Evolutionary conservation across 2,113 vertebrate species (phyloP).

Genomic region (Megaptera novaeangliae): DNA sequence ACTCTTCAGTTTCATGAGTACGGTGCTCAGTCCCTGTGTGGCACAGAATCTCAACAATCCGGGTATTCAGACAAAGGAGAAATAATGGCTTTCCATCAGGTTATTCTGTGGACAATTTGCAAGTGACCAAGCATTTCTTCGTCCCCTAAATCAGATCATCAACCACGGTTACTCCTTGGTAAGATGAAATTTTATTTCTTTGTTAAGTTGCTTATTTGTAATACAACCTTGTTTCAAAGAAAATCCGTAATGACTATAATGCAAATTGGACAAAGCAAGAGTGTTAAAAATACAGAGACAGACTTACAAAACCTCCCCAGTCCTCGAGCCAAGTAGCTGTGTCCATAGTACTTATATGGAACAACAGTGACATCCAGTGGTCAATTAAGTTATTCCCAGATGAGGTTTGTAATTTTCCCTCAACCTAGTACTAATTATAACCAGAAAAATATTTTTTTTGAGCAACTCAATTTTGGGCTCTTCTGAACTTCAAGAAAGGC

Average conservation of each 20-base stretch:
- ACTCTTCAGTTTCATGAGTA: background rate
- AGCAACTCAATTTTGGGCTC: background rate
- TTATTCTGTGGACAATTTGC: background rate
- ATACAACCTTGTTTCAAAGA: background rate
- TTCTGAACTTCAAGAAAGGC: background rate
- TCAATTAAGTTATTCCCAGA: fast-evolving
- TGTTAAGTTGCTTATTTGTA: conserved; percentile 34
- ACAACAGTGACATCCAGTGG: conserved; percentile 80
- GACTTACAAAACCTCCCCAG: background rate
- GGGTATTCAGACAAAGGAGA: conserved; percentile 5
- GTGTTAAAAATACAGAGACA: conserved; percentile 19
- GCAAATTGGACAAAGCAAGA: conserved; percentile 42
- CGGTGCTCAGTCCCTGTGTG: background rate
- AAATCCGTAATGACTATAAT: background rate
- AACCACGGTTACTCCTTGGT: background rate
- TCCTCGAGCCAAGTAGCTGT: fast-evolving
- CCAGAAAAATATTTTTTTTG: background rate
- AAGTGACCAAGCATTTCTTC: background rate
- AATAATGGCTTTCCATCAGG: background rate
- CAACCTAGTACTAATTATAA: background rate
- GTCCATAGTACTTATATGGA: conserved; percentile 1
- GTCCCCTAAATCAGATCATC: background rate
- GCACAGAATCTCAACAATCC: background rate
- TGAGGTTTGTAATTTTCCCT: background rate
- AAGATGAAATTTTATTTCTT: conserved; percentile 40